Evolutionary conservation across 2,797 vertebrate species (phyloP), one percentile per base, ranked within the genome.

Genomic region (Lepilemur septentrionalis): DNA sequence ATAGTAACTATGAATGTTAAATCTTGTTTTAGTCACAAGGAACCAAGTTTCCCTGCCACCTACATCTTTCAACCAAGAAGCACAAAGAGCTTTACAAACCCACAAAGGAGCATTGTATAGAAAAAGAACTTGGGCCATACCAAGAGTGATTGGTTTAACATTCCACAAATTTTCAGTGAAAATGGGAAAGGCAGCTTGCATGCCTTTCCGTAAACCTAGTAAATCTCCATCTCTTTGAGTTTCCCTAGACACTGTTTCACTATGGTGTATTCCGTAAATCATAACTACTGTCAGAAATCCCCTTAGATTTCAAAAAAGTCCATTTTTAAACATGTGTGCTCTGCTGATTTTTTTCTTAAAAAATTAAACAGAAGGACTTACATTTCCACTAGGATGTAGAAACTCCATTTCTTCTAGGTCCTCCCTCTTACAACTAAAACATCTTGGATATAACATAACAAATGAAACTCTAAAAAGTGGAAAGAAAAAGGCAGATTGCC

Each of bases 21-120:
- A 95, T 91, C 48, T 96, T 89, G 61, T 89, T 90, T 97, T 95
- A 91, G 43, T 61, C 25, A 83, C 41, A 93, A 85, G 61, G 48
- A 96, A 50, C 32, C 48, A 89, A 76, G 55, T 72, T 96, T 95
- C 23, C 69, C 50, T 95, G 72, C 25, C 20, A 65, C 72, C 96
- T 95, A 91, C 2, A 89, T 78, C 38, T 89, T 76, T 91, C n/a
- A 35, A 38, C 61, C 1, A 32, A 86, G 73, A 96, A 97, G 91
- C 30, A 84, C 46, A 91, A 96, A 93, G 65, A 90, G 8, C 32
- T 73, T 96, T 94, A 89, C 15, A 95, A 95, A 81, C 28, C 55
- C 70, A 90, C 78, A 91, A 93, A 94, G 30, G 43, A 84, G 20
- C 43, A 73, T n/a, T 92, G 52, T 85, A 76, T 91, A 92, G 70